These are phyloP conservation scores for Aspidiotus rigidus DNA, from an alignment of 2,888 invertebrate species.

Conservation along the genomic window DNA sequence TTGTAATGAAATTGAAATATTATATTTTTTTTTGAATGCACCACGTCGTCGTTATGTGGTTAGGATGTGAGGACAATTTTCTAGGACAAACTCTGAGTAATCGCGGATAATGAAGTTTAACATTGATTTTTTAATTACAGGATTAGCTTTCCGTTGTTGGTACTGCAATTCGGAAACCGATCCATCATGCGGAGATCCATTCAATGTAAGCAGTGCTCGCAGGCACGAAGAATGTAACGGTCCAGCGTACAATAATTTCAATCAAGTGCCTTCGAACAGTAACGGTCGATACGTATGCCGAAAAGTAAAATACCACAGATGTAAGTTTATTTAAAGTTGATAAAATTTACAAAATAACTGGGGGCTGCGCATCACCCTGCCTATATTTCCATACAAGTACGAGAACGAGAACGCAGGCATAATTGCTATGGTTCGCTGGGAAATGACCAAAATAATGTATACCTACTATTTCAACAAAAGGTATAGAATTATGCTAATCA, in stretches of 20 bases:
- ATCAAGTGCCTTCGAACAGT: slow-evolving; percentile 32
- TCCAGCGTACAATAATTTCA: slow-evolving; percentile 15
- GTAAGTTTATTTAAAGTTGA: slow-evolving; percentile 47
- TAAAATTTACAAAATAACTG: too few relatives aligned
- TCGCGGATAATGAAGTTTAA: neutral
- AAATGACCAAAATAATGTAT: too few relatives aligned
- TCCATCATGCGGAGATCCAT: slow-evolving; percentile 62
- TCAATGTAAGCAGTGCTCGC: slow-evolving; percentile 48
- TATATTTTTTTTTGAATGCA: too few relatives aligned
- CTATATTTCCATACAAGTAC: too few relatives aligned
- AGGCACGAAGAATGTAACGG: slow-evolving; percentile 34
- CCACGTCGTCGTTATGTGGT: too few relatives aligned
- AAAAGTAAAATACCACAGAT: slow-evolving; percentile 58
- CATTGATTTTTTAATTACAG: slow-evolving; percentile 42
- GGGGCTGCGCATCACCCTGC: too few relatives aligned
- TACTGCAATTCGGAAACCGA: slow-evolving; percentile 64
- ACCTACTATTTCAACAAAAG: too few relatives aligned
- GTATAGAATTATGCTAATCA: too few relatives aligned
- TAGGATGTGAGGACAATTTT: too few relatives aligned
- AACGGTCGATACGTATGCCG: slow-evolving; percentile 58
- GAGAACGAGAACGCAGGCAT: too few relatives aligned
- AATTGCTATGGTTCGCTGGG: too few relatives aligned
- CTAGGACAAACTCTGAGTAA: neutral
- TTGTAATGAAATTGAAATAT: too few relatives aligned
- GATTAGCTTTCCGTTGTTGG: slow-evolving; percentile 62